phyloP scores from a whole-genome alignment of 1,140 invertebrate genomes.

The Drosophila lini region DNA sequence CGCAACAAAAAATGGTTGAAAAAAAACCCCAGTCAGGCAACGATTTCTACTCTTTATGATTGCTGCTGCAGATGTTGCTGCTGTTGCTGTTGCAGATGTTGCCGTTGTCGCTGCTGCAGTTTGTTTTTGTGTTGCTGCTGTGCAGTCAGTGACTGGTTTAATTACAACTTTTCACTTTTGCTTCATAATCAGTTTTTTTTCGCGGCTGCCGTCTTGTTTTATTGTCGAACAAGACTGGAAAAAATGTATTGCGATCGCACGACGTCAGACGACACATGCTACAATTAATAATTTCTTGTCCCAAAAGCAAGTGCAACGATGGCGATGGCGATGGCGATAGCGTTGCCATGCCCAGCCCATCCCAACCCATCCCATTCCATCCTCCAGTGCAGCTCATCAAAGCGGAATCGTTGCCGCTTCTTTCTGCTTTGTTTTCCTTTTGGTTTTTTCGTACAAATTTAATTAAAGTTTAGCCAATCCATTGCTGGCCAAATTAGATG shows the following conservation, averaged over 20 bases:
- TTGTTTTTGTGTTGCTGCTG: constrained; percentile 57
- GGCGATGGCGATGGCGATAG: constrained; percentile 18
- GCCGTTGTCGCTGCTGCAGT: constrained; percentile 61
- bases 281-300: constrained; percentile 74
- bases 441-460: constrained; percentile 54
- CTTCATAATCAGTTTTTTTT: constrained; percentile 76
- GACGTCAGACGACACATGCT: constrained; percentile 77
- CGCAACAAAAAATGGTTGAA: constrained; percentile 53
- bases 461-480: constrained; percentile 77
- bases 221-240: constrained; percentile 45
- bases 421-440: neutral
- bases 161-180: constrained; percentile 82
- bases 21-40: constrained; percentile 48
- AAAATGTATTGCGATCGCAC: constrained; percentile 79
- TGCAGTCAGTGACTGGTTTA: constrained; percentile 78
- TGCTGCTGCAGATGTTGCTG: constrained; percentile 35
- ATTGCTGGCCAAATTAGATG: constrained; percentile 67
- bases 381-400: constrained; percentile 56
- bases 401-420: constrained; percentile 59
- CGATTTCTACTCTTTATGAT: constrained; percentile 81
- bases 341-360: constrained; percentile 19
- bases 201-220: constrained; percentile 44
- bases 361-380: constrained; percentile 10
- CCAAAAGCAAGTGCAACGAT: constrained; percentile 34
- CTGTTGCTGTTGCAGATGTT: constrained; percentile 35